Base-by-base conservation (phyloP, 2,888 invertebrate genomes). In the Rapana venosa region DNA sequence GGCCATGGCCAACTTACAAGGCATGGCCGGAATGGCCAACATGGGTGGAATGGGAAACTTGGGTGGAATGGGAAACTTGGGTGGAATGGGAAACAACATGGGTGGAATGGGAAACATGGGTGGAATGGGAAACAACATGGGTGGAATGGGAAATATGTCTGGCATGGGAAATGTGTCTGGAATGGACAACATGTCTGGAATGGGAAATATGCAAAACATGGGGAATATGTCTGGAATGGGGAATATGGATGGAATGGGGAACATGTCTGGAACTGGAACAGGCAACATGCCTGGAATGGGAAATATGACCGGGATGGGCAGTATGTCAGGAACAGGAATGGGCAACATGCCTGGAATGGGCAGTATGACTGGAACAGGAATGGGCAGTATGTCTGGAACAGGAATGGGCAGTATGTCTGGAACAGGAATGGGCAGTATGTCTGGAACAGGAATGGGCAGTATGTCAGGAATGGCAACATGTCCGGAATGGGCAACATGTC, bases 11-110 rank as follows among this genome's bases (percentile, higher is more conserved):
- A 36, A 83, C 36, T 36, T 83, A 26, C 36, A 26, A 22, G 81
- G 81, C 81, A 47, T 47, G 81, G 81, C 36, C 22, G 47, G 36
- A 22, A 47, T 36, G 36, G 47, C 22, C 8, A 47, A 47, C 47
- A 47, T 83, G 81, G 77, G 35, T 32, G 15, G 32, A 13, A 79
- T 79, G 79, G 22, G 26, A 15, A 79, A 83, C 47, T 47, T 83
- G 81, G 90, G 87, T 47, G 74, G 85, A 35, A 90, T 87, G 84
- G 81, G 83, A 32, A 91, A 87, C 56, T 88, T 79, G 70, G 47
- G 74, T 26, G 74, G 61, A 84, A 87, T 81, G 22, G 88, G 86
- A 77, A 90, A 83, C 17, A 87, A 70, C 6, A 74, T 87, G 83
- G 56, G 88, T 61, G 61, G 61, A 61, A 81, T 81, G 81, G 84